Evolutionary conservation across 2,797 vertebrate genomes (phyloP).

Genomic region (Danio albolineatus): DNA sequence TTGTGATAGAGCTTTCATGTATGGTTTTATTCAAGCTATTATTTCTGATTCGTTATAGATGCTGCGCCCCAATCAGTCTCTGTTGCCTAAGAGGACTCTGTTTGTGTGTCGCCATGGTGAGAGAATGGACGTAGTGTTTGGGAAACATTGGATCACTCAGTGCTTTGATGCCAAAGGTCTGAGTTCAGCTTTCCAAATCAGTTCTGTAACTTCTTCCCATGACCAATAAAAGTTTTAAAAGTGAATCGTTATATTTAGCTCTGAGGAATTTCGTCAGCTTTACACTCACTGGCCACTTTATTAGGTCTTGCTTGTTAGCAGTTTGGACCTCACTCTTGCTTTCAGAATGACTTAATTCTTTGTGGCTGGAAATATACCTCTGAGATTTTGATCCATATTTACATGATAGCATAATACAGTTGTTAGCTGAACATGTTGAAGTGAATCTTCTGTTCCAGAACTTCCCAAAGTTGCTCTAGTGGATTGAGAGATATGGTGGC

Average conservation of each 20-base stretch:
- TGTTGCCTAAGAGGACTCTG: conserved; percentile 88
- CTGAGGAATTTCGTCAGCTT: background rate
- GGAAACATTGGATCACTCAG: conserved; percentile 96
- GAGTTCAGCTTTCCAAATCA: conserved; percentile 44
- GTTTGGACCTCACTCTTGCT: too few relatives aligned
- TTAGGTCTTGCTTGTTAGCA: too few relatives aligned
- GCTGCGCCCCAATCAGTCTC: conserved; percentile 79
- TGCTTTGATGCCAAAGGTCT: conserved; percentile 98
- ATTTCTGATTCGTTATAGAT: conserved; percentile 74
- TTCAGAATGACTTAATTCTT: too few relatives aligned
- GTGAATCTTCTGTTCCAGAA: too few relatives aligned
- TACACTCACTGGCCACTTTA: background rate
- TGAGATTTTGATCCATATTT: too few relatives aligned
- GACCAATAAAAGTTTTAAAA: background rate
- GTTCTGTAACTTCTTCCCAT: conserved; percentile 6
- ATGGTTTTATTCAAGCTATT: conserved; percentile 8
- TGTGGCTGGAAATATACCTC: too few relatives aligned
- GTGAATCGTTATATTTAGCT: background rate
- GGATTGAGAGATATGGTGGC: too few relatives aligned
- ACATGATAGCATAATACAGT: too few relatives aligned
- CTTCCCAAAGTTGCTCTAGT: too few relatives aligned
- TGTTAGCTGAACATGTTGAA: too few relatives aligned
- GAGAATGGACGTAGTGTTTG: conserved; percentile 98
- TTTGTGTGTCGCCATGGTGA: conserved; percentile 98
- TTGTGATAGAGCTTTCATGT: background rate